Base-by-base conservation (phyloP, 2,113 vertebrate genomes). In the Himantopus leucocephalus region DNA sequence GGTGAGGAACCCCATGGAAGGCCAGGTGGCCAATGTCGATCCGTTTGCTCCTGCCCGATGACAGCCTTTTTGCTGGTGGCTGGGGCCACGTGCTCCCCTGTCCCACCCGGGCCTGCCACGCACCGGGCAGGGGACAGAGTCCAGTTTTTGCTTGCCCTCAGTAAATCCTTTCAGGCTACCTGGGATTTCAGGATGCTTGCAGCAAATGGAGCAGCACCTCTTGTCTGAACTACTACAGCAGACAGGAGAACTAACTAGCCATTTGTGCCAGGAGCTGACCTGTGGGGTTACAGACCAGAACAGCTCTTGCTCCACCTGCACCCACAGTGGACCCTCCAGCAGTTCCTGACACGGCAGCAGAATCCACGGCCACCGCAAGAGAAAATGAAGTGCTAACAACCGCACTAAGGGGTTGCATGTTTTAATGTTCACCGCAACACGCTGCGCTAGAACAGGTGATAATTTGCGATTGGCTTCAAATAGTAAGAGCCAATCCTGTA, bases 11-110 rank as follows among this genome's bases (percentile, higher is more conserved):
- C 13, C n/a, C 18, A 10, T 8, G 27, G 63, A 72, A 79, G 29
- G 12, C 45, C 8, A 39, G 37, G 58, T 18, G 56, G 74, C 30
- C 0, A 0, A 8, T 41, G n/a, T 13, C 1, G 4, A 41, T 27
- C 26, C 0, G 0, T 41, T 37, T 37, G 23, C 47, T 85, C 34
- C 39, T 73, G 68, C 21, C 60, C 32, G 9, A 17, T 66, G 20
- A 43, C 19, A 63, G 19, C 27, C 14, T 50, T 52, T 37, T 59
- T 64, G 43, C 58, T 72, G 32, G 14, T 24, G 47, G 23, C 52
- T n/a, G 21, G 3, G 22, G 43, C n/a, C 24, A 39, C 9, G 1
- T 2, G 7, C 41, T 58, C 10, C 52, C 26, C 14, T 64, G 32
- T 12, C 20, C 19, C 52, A 32, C 29, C 47, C 4, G 15, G 41